Percentiles rank a stretch among this genome's conserved stretches.
Conservation (phyloP, 2,113 vertebrate species). For the Microcebus jonahi region DNA sequence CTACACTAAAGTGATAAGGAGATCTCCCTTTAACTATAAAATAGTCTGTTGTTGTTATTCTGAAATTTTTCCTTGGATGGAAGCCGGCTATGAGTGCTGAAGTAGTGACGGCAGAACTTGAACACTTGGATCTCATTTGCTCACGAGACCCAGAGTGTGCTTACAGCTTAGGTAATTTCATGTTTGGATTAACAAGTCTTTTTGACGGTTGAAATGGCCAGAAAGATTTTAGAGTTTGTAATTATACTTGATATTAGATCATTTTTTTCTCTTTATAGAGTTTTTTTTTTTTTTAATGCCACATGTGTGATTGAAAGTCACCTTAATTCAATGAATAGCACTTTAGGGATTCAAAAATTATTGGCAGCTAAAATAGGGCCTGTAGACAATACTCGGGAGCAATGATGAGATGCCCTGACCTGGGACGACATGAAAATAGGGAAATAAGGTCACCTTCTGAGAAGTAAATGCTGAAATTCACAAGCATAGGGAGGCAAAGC, state of each 20-base stretch:
- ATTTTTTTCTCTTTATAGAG: neutral
- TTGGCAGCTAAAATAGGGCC: neutral
- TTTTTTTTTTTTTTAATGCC: neutral
- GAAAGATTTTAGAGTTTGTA: neutral
- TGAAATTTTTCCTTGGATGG: neutral
- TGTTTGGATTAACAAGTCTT: neutral
- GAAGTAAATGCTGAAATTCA: neutral
- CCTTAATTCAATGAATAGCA: neutral
- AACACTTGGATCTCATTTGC: constrained; percentile 8
- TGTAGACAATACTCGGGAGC: neutral
- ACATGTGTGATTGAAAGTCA: neutral
- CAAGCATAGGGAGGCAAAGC: neutral
- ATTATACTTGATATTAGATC: neutral
- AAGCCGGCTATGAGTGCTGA: neutral
- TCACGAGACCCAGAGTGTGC: neutral
- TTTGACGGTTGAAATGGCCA: neutral
- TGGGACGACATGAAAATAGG: neutral
- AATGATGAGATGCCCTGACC: no score
- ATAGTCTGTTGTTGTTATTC: neutral
- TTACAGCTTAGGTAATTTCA: neutral
- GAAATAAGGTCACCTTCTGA: neutral
- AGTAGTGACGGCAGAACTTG: neutral
- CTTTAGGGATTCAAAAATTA: neutral
- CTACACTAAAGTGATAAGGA: neutral
- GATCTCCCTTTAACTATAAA: neutral